Base-by-base conservation (phyloP, 2,797 vertebrate genomes). In the Gallinago nigripennis region DNA sequence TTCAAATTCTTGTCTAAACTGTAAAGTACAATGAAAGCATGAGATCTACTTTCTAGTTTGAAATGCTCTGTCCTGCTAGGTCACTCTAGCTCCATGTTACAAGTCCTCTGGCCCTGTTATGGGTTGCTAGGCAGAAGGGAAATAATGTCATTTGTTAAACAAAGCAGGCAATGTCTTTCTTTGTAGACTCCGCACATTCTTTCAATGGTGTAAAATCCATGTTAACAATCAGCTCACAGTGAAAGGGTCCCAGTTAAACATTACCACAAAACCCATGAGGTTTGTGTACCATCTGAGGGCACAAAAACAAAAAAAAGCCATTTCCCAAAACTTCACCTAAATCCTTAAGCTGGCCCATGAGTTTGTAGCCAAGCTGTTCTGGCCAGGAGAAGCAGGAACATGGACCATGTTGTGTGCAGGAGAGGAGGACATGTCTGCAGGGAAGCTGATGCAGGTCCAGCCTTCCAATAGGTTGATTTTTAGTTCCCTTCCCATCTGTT, bases 91-190 rank as follows among this genome's bases (percentile, higher is more conserved):
- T 89, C 72, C 54, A 72, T 76, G 75, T 96, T 88, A 81, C 28
- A 88, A 93, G 83, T 82, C 58, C 63, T 91, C 65, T 81, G 87
- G 76, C 70, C 80, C 31, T 73, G 65, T 37, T 88, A 76, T 41
- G 57, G 50, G 93, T 92, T 97, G 88, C 92, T 84, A 92, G 53
- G 88, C 80, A 92, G 70, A 92, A 92, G 61, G 78, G 83, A 96
- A 97, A 96, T 73, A 92, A 83, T 83, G 76, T 86, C 27, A 77
- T 77, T 94, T 87, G 65, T 86, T 94, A 93, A 97, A 95, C 90
- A 85, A 81, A 95, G 80, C 76, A 92, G 50, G 84, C 39, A 93
- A 69, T 75, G 25, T 71, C 72, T 73, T 76, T 93, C 76, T 96
- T 76, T 93, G 82, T 92, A 50, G 65, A 33, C 35, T 81, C 95